Percentiles rank a stretch among this genome's conserved stretches.
Conservation (phyloP, 1,140 invertebrate species). For the Pseudobourletiella spinata region DNA sequence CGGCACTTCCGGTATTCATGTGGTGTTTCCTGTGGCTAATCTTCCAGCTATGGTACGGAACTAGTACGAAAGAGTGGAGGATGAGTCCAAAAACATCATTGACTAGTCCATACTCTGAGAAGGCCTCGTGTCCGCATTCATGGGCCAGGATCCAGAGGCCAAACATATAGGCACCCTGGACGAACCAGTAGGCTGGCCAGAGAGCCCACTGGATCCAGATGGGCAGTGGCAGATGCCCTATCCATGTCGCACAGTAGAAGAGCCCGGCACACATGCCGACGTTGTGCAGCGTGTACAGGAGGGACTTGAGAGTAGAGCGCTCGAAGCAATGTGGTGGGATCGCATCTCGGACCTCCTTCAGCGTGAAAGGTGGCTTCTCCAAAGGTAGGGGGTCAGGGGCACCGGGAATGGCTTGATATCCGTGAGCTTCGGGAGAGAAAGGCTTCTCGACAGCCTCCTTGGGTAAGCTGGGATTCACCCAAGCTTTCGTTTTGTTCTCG, state of each 20-base stretch:
- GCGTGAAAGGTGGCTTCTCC: conserved; percentile 9
- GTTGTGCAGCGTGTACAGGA: conserved; percentile 2
- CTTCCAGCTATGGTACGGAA: conserved; percentile 10
- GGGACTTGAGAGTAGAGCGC: neutral
- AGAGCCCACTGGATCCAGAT: neutral
- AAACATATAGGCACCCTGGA: conserved; percentile 10
- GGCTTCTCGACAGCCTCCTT: neutral
- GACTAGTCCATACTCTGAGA: neutral
- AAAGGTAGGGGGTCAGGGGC: neutral
- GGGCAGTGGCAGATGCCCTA: neutral
- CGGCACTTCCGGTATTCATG: conserved; percentile 9
- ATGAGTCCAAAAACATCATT: conserved; percentile 4
- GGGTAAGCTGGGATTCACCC: neutral
- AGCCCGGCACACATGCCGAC: conserved; percentile 6
- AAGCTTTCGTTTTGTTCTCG: neutral
- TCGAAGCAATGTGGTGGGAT: conserved; percentile 6
- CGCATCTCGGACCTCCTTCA: neutral
- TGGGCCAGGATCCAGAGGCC: conserved; percentile 9
- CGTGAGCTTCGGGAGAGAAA: neutral
- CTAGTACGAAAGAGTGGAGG: conserved; percentile 9
- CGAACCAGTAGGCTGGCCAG: conserved; percentile 10
- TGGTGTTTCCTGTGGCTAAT: conserved; percentile 2
- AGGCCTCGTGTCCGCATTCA: conserved; percentile 9
- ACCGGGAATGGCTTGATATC: neutral
- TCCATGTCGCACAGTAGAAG: conserved; percentile 1